Percentiles rank a stretch among this genome's conserved stretches.
Conservation (phyloP, 2,888 invertebrate species). For the Drosophila pseudotakahashii region DNA sequence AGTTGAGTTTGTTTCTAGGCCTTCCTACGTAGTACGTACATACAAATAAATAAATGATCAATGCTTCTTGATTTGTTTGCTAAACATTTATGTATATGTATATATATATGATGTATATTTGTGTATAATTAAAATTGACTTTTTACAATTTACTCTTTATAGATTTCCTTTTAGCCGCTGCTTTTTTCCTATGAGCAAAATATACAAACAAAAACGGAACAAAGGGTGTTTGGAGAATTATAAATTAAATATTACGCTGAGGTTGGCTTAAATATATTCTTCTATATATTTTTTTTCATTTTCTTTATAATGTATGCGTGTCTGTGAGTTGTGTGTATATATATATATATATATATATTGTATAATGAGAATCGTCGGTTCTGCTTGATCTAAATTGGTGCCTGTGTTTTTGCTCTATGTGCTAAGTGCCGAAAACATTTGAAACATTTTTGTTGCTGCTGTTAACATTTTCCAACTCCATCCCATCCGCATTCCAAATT, state of each 20-base stretch:
- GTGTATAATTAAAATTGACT: constrained; percentile 67
- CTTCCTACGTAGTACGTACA: constrained; percentile 12
- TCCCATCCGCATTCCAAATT: constrained; percentile 7
- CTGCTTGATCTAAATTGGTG: constrained; percentile 54
- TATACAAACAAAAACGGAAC: constrained; percentile 6
- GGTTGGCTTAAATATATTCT: constrained; percentile 36
- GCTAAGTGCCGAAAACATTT: constrained; percentile 62
- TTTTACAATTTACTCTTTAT: constrained; percentile 57
- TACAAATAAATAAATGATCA: constrained; percentile 19
- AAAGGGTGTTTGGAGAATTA: constrained; percentile 12
- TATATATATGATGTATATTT: constrained; percentile 29
- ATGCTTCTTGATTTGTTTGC: constrained; percentile 16
- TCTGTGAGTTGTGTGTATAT: constrained; percentile 13
- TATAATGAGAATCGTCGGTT: constrained; percentile 64
- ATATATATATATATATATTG: constrained; percentile 31
- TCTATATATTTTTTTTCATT: constrained; percentile 25
- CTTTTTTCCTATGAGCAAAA: constrained; percentile 6
- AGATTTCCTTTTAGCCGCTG: not conserved
- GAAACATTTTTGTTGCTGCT: constrained; percentile 63
- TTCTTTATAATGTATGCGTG: constrained; percentile 29
- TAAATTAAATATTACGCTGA: constrained; percentile 37
- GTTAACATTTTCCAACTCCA: constrained; percentile 46
- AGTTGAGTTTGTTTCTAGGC: constrained; percentile 14
- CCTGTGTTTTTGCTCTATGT: constrained; percentile 53
- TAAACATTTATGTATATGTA: constrained; percentile 30